phyloP scores from a whole-genome alignment of 2,113 vertebrate species.

The Motacilla alba region DNA sequence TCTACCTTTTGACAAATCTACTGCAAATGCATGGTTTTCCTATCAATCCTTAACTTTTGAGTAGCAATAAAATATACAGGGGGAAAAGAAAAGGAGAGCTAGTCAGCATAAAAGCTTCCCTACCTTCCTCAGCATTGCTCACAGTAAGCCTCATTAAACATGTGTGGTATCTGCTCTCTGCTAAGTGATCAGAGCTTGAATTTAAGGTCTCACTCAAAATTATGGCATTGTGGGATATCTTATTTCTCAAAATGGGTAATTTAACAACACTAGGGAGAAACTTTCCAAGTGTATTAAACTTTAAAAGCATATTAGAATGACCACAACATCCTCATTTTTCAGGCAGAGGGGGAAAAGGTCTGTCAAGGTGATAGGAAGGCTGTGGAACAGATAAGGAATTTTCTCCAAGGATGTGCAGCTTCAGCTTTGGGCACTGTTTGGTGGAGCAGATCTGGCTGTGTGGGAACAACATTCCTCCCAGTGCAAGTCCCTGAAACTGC shows the following conservation, averaged over 20 bases:
- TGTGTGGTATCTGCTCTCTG: not conserved
- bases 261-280: not conserved
- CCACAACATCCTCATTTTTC: not conserved
- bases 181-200: not conserved
- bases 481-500: not conserved
- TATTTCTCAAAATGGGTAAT: not conserved
- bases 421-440: not conserved
- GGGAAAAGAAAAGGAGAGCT: not conserved
- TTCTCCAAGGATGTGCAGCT: not conserved
- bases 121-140: not conserved
- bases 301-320: not conserved
- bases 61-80: not conserved
- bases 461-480: not conserved
- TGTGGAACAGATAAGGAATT: not conserved
- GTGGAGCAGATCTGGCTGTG: not conserved
- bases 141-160: not conserved
- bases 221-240: not conserved
- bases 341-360: not conserved
- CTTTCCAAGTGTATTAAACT: not conserved
- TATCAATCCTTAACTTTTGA: not conserved
- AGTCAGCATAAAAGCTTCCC: not conserved
- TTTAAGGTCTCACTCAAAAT: not conserved
- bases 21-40: not conserved
- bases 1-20: slow-evolving; percentile 17
- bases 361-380: not conserved